Evolutionary conservation across 2,797 vertebrate species (phyloP), one percentile per base, ranked within the genome.

Genomic region (Parambassis ranga): DNA sequence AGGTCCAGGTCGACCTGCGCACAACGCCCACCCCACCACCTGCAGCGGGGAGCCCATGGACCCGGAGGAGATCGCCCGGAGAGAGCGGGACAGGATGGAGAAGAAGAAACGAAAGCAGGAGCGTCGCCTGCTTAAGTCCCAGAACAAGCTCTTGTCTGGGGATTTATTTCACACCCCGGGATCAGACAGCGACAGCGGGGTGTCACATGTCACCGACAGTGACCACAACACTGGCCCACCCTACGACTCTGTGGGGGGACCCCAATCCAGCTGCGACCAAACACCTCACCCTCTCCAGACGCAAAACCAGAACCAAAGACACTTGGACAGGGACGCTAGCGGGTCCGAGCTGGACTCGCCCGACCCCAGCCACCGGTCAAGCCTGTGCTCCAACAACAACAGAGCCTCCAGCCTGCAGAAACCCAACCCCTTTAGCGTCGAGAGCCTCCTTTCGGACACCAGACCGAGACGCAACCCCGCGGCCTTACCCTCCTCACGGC

Each of bases 31-130:
- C 76, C 97, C 96, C 19, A 97, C 96, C 71, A 96, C 95, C 57
- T 98, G 97, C 95, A 98, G 97, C 83, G 97, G 97, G 24, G 97
- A 98, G 84, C 97, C 97, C 58, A 98, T 99, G 97, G 97, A 98
- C 89, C 94, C 97, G 0, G 96, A 97, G 87, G 97, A 99, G 89
- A 98, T 99, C 72, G 97, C 97, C 51, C 93, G 97, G 32, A 94
- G 97, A 60, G 96, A 98, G 69, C 92, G 96, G 75, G 97, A 97
- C 87, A 90, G 95, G 67, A 69, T 96, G 91, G 96, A 98, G 85
- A 99, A 98, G 84, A 99, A 98, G 90, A 96, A 95, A 37, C 93
- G 96, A 7, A 99, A 98, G 48, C 96, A 98, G 79, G 96, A 98
- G 78, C 95, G 95, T 60, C 94, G 96, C 78, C 90, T 98, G 66